Evolutionary conservation across 2,113 vertebrate genomes (phyloP).

Genomic region (Callospermophilus lateralis): DNA sequence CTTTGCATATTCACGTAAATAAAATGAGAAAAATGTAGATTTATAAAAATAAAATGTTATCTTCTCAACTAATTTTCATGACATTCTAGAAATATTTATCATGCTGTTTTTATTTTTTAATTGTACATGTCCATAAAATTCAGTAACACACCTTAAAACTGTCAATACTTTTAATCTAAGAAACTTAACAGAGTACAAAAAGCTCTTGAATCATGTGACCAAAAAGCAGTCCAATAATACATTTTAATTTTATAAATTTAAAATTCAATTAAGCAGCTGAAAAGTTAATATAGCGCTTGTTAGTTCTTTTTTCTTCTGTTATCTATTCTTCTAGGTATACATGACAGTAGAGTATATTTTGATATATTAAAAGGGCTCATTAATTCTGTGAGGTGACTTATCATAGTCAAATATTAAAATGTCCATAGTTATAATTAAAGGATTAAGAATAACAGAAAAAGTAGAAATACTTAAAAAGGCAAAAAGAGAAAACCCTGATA

Average conservation of each 20-base stretch:
- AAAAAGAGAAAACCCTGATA: background rate
- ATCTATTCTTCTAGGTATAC: too few relatives aligned
- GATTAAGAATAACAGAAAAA: slow-evolving; percentile 37
- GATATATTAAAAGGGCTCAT: background rate
- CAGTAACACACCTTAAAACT: slow-evolving; percentile 13
- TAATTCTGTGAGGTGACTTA: slow-evolving; percentile 3
- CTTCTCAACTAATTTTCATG: slow-evolving; percentile 43
- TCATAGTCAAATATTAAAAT: slow-evolving; percentile 47
- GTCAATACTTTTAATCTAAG: slow-evolving; percentile 40
- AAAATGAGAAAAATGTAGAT: slow-evolving; percentile 49
- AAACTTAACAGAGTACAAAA: slow-evolving; percentile 23
- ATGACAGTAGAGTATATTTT: too few relatives aligned
- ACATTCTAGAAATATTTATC: slow-evolving; percentile 17
- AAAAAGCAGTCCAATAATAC: background rate
- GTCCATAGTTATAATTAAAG: slow-evolving; percentile 42
- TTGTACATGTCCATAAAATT: slow-evolving; percentile 15
- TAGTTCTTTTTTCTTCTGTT: background rate
- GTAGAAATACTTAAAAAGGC: background rate
- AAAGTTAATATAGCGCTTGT: slow-evolving; percentile 39
- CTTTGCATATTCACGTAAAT: background rate
- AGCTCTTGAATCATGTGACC: background rate
- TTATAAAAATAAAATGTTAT: slow-evolving; percentile 36
- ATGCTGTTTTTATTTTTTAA: background rate
- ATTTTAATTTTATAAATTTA: slow-evolving; percentile 42
- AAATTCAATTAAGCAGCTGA: slow-evolving; percentile 24